Evolutionary conservation across 2,888 invertebrate genomes (phyloP).

Genomic region (Cosmopolites sordidus): DNA sequence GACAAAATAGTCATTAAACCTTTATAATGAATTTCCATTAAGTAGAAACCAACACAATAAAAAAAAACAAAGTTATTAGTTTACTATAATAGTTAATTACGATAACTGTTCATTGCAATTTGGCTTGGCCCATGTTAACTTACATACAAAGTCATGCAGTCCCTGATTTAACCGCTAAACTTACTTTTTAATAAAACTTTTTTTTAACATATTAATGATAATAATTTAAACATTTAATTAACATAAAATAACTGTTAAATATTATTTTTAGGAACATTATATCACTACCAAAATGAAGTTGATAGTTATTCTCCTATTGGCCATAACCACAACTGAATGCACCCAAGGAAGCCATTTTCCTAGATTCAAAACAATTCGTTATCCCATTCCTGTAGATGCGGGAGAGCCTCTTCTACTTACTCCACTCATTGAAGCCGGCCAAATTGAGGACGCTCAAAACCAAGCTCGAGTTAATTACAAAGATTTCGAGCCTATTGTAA

Average conservation of each 20-base stretch:
- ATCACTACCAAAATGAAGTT: not conserved
- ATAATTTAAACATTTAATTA: not conserved
- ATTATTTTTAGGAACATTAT: not conserved
- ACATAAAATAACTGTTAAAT: not conserved
- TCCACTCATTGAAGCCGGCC: slow-evolving; percentile 65
- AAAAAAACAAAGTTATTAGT: too few species aligned
- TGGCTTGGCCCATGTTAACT: too few species aligned
- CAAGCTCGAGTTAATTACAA: slow-evolving; percentile 51
- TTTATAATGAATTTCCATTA: too few species aligned
- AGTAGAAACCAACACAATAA: too few species aligned
- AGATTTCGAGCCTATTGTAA: slow-evolving; percentile 55
- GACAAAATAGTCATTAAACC: too few species aligned
- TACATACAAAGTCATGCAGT: too few species aligned
- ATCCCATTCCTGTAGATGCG: slow-evolving; percentile 32
- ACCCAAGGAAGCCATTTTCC: not conserved
- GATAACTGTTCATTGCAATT: too few species aligned
- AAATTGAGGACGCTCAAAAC: slow-evolving; percentile 60
- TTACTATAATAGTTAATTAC: too few species aligned
- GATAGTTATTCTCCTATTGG: not conserved
- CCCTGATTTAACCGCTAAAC: too few species aligned
- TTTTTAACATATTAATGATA: too few species aligned
- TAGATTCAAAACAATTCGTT: not conserved
- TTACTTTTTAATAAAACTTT: too few species aligned
- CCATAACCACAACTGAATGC: not conserved
- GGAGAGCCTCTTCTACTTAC: slow-evolving; percentile 70